Conservation (phyloP, 1,140 invertebrate species). For the Latrodectus geometricus region DNA sequence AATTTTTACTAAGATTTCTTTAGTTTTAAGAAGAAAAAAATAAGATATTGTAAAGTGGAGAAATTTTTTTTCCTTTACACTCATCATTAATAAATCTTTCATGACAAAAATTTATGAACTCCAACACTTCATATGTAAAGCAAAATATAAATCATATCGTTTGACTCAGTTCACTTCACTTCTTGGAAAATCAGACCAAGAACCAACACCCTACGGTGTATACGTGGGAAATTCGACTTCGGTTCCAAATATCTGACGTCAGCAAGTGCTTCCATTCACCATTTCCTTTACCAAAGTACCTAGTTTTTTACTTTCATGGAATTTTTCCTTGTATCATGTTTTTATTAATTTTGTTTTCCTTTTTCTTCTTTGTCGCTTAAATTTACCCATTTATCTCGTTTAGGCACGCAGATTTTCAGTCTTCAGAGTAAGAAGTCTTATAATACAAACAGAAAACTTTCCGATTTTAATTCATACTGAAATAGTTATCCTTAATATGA, state of each 20-base stretch:
- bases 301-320: slow-evolving; percentile 19
- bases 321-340: not conserved
- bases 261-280: slow-evolving; percentile 2
- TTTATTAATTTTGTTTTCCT: not conserved
- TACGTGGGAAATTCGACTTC: slow-evolving; percentile 44
- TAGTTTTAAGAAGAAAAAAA: no score
- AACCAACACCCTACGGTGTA: not conserved
- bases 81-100: no score
- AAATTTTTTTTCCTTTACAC: no score
- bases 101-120: no score
- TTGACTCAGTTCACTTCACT: not conserved
- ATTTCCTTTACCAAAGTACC: slow-evolving; percentile 32
- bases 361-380: not conserved
- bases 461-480: no score
- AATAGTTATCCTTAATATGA: no score
- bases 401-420: slow-evolving; percentile 26
- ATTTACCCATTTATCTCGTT: no score
- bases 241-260: slow-evolving; percentile 44
- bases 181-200: not conserved
- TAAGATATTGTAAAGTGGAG: no score
- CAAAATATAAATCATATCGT: no score
- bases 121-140: no score
- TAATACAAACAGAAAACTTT: no score
- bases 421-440: not conserved
- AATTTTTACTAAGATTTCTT: no score